phyloP scores from a whole-genome alignment of 2,113 vertebrate species.

The Notarius lentiginosus region DNA sequence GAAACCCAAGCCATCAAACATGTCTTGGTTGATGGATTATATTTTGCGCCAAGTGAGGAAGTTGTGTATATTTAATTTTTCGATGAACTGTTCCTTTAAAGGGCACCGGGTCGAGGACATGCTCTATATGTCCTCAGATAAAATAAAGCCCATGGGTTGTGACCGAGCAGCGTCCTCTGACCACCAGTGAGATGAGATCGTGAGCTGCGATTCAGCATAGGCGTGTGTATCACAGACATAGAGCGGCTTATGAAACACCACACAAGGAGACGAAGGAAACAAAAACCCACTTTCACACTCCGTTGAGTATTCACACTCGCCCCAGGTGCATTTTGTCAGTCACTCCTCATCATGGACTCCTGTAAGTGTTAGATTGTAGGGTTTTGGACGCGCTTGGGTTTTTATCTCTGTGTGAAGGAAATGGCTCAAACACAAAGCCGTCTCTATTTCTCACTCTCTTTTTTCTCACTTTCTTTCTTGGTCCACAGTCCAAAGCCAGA shows the following conservation, averaged over 20 bases:
- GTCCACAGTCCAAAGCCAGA: conserved; percentile 79
- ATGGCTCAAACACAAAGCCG: conserved; percentile 18
- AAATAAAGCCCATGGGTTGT: background rate
- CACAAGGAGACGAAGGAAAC: conserved; percentile 19
- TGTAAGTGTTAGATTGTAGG: conserved; percentile 56
- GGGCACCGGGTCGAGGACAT: background rate
- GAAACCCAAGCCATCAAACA: background rate
- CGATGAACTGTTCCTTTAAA: background rate
- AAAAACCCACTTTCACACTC: conserved; percentile 50
- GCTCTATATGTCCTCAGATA: background rate
- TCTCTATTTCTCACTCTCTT: conserved; percentile 13
- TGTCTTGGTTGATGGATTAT: background rate
- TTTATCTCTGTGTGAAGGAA: conserved; percentile 45
- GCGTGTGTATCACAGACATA: conserved; percentile 45
- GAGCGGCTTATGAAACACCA: conserved; percentile 42
- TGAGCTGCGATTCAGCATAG: background rate
- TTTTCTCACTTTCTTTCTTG: background rate
- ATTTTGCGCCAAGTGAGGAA: background rate
- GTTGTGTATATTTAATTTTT: background rate
- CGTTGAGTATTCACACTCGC: conserved; percentile 53
- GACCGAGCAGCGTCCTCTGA: conserved; percentile 2
- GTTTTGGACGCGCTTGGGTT: conserved; percentile 40
- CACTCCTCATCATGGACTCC: conserved; percentile 53
- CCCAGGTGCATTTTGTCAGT: conserved; percentile 53
- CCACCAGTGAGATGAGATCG: conserved; percentile 32